Base-by-base conservation (phyloP, 2,888 invertebrate genomes). In the Lucinisca nassula region DNA sequence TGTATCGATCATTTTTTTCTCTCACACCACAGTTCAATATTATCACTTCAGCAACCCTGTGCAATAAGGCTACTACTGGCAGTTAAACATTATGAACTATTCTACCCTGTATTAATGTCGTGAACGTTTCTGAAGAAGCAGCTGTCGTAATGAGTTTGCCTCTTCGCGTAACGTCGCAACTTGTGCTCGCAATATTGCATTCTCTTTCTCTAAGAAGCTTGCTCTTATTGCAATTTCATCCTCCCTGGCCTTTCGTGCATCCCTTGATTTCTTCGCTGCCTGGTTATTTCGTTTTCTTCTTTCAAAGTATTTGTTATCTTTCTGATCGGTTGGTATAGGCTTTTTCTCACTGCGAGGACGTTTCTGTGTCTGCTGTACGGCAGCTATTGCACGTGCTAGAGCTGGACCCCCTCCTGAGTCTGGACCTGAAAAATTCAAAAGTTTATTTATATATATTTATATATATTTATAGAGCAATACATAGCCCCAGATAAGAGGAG, bases 291-390 rank as follows among this genome's bases (percentile, higher is more conserved):
- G 97, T 94, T 98, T 97, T 85, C 99, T 97, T 70, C 98, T 97
- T 96, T 99, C 98, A 96, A 98, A 98, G 96, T 99, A 99, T 96
- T 98, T 98, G 87, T 98, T 98, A 94, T 99, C 98, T 95, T 99
- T 99, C 95, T 98, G 97, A 75, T 98, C 98, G 0, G 98, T 97
- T 0, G 98, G 98, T 79, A 98, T 98, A 0, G 98, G 98, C 79
- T 98, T 97, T 89, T 95, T 95, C 83, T 95, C 95, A 80, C 95
- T 94, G 51, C 95, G 92, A 0, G 95, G 95, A 45, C 95, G 90
- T 82, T 95, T 94, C 84, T 93, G 94, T 10, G 92, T 91, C 82
- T 92, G 91, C 72, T 92, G 92, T 10, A 93, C 92, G 14, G 93
- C 91, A 30, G 94, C 92, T 49, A 95, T 75, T 17, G 94, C 95